Evolutionary conservation across 1,140 invertebrate species (phyloP).

Genomic region (Mesaphorura yosii): DNA sequence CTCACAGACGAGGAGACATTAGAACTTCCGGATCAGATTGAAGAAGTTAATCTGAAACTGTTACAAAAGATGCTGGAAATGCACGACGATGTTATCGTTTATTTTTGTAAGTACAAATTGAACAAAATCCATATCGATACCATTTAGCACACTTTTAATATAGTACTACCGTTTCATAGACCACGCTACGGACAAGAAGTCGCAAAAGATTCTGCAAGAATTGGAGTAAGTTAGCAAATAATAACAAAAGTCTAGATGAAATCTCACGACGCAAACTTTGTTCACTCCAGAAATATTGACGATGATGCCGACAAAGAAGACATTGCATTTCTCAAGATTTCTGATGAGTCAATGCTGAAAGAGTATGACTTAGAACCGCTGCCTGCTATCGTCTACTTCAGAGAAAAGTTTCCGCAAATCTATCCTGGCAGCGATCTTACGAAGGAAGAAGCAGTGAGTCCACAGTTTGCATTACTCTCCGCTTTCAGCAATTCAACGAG

Average conservation of each 20-base stretch:
- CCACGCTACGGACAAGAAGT: constrained; percentile 70
- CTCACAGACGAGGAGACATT: constrained; percentile 81
- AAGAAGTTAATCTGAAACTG: constrained; percentile 85
- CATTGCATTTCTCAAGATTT: constrained; percentile 87
- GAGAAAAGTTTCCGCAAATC: constrained; percentile 79
- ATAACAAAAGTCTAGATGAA: background rate
- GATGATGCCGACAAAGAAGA: constrained; percentile 76
- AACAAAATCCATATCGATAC: background rate
- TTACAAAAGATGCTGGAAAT: constrained; percentile 77
- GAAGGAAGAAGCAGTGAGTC: constrained; percentile 66
- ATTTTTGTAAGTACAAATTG: constrained; percentile 69
- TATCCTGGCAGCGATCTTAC: constrained; percentile 70
- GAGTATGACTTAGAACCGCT: constrained; percentile 75
- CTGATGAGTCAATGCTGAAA: constrained; percentile 72
- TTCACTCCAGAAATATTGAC: too few relatives aligned
- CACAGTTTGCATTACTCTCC: too few relatives aligned
- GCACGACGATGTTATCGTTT: constrained; percentile 78
- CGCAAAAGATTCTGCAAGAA: constrained; percentile 75
- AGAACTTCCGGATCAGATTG: constrained; percentile 83
- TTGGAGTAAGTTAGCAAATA: constrained; percentile 70
- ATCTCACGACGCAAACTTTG: too few relatives aligned
- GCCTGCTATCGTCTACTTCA: constrained; percentile 73
- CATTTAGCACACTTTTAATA: background rate
- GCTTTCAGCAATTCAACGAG: too few relatives aligned
- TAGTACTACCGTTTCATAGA: constrained; percentile 8